These are phyloP conservation scores for Cheirogaleus medius DNA, from an alignment of 2,113 vertebrate genomes.

Conservation along the genomic window DNA sequence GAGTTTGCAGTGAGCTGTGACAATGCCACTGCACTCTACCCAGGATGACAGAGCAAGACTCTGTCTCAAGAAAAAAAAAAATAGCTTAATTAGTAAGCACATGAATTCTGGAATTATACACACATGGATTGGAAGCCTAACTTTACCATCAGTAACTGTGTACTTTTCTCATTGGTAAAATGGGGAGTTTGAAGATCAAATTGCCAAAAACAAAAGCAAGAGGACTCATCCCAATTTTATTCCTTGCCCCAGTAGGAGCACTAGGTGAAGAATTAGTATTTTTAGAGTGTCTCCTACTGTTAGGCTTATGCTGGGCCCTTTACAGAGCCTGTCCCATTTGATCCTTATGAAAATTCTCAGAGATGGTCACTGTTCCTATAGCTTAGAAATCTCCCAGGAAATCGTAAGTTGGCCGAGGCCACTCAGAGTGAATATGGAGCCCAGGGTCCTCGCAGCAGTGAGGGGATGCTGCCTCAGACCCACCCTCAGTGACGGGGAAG, in stretches of 20 bases:
- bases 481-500: background rate
- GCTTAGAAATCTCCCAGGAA: conserved; percentile 5
- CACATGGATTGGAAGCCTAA: background rate
- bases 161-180: background rate
- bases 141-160: background rate
- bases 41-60: no score
- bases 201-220: background rate
- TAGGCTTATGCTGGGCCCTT: background rate
- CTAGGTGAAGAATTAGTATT: background rate
- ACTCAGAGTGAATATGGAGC: background rate
- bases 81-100: background rate
- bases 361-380: background rate
- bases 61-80: no score
- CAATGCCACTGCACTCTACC: no score
- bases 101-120: background rate
- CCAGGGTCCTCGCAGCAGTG: background rate
- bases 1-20: no score
- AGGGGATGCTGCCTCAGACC: background rate
- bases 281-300: background rate
- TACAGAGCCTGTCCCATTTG: background rate
- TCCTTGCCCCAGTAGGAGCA: background rate
- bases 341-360: background rate
- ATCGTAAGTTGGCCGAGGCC: background rate
- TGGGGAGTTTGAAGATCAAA: background rate
- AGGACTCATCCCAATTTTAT: background rate